Percentiles rank a stretch among this genome's conserved stretches.
These are phyloP conservation scores for Suricata suricatta DNA, from an alignment of 2,113 vertebrate species.

Conservation along the genomic window DNA sequence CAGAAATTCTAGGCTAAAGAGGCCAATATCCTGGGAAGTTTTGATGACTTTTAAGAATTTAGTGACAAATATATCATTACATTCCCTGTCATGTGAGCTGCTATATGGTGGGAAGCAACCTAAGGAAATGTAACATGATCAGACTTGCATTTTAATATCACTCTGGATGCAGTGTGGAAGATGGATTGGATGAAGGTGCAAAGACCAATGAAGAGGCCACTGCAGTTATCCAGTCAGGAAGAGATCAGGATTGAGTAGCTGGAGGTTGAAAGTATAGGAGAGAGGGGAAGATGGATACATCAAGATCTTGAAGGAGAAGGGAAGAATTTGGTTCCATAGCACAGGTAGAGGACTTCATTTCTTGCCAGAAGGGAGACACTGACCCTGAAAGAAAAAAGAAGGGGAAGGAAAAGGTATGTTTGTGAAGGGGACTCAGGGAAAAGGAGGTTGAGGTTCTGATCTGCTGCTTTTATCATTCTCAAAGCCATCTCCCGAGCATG, in stretches of 20 bases:
- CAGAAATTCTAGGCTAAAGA: background rate
- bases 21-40: background rate
- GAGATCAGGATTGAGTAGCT: background rate
- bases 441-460: background rate
- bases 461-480: background rate
- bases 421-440: background rate
- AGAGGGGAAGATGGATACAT: background rate
- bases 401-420: background rate
- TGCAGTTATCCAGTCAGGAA: background rate
- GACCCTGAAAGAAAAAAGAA: background rate
- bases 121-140: background rate
- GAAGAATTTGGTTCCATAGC: background rate
- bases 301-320: background rate
- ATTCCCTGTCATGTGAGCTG: background rate
- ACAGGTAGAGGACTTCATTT: background rate
- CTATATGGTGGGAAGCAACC: background rate
- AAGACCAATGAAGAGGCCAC: background rate
- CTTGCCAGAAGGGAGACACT: background rate
- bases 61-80: background rate
- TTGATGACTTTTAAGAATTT: background rate
- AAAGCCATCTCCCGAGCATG: background rate
- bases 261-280: background rate
- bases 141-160: background rate
- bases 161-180: background rate
- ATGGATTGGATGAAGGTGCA: background rate